A percentile compares a stretch with the other conserved stretches of the same genome.
These are phyloP conservation scores for Homarus americanus DNA, from an alignment of 1,140 invertebrate genomes.

Conservation along the genomic window DNA sequence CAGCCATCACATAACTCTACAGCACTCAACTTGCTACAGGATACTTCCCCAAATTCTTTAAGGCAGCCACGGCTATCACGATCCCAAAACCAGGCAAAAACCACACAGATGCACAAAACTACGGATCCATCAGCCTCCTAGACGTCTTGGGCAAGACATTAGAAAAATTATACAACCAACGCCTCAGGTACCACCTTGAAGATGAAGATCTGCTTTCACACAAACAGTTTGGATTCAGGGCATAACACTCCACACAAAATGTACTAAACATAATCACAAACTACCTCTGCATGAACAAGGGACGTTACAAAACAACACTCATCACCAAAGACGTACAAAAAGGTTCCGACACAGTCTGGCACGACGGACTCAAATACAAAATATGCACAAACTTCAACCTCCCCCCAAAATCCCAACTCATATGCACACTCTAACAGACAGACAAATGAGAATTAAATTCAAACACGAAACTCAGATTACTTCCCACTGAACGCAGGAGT, in stretches of 20 bases:
- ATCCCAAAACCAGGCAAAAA: background rate
- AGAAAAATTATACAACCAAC: background rate
- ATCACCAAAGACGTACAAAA: background rate
- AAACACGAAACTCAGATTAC: too few relatives aligned
- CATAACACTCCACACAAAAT: background rate
- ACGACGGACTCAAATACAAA: background rate
- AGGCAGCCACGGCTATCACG: background rate
- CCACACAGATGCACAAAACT: background rate
- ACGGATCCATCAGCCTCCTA: background rate
- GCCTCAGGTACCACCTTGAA: background rate
- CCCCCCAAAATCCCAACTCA: too few relatives aligned
- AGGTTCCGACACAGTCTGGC: background rate
- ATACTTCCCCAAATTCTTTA: background rate
- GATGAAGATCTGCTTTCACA: background rate
- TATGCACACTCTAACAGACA: too few relatives aligned
- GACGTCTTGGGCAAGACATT: background rate
- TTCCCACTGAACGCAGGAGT: too few relatives aligned
- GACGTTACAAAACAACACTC: background rate
- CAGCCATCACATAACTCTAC: background rate
- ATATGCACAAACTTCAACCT: background rate
- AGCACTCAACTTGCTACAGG: background rate
- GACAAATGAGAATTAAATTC: too few relatives aligned
- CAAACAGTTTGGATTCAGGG: background rate
- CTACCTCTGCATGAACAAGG: background rate
- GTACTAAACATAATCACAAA: background rate